phyloP scores from a whole-genome alignment of 2,113 vertebrate species.

The Morone chrysops region DNA sequence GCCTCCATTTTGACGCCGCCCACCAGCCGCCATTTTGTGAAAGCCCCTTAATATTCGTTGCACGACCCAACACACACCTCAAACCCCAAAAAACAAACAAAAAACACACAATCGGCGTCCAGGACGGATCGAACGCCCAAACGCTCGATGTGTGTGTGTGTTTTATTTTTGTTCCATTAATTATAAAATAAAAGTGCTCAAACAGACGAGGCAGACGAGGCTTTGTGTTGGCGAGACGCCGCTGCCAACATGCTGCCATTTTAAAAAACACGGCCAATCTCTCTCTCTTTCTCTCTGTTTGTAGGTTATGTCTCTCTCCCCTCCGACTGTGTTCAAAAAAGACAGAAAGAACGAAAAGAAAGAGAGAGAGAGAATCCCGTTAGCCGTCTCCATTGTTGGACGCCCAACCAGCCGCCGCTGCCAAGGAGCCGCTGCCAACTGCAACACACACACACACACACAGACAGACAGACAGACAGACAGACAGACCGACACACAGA shows the following conservation, averaged over 20 bases:
- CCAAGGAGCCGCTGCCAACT: conserved; percentile 92
- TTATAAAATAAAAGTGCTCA: conserved; percentile 64
- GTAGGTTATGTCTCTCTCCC: conserved; percentile 66
- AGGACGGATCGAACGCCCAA: neutral
- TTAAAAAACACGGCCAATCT: conserved; percentile 31
- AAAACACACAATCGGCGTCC: neutral
- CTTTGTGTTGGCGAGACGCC: conserved; percentile 49
- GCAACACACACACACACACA: conserved; percentile 85
- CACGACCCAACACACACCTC: neutral
- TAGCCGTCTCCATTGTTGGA: conserved; percentile 92
- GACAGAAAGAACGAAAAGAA: conserved; percentile 12
- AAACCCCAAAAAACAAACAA: neutral
- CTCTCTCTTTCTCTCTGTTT: conserved; percentile 41
- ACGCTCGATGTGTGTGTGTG: neutral
- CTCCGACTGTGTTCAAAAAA: conserved; percentile 40
- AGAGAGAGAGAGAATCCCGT: conserved; percentile 72
- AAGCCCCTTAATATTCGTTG: conserved; percentile 24
- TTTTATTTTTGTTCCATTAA: conserved; percentile 55
- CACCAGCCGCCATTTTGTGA: conserved; percentile 79
- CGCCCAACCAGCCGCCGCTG: conserved; percentile 87
- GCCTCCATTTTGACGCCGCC: conserved; percentile 77
- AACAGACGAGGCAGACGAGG: conserved; percentile 55
- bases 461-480: conserved; percentile 72
- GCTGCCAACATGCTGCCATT: conserved; percentile 70
- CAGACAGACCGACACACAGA: conserved; percentile 70